These are phyloP conservation scores for Dasypolia templi DNA, from an alignment of 2,888 invertebrate species.

Conservation along the genomic window DNA sequence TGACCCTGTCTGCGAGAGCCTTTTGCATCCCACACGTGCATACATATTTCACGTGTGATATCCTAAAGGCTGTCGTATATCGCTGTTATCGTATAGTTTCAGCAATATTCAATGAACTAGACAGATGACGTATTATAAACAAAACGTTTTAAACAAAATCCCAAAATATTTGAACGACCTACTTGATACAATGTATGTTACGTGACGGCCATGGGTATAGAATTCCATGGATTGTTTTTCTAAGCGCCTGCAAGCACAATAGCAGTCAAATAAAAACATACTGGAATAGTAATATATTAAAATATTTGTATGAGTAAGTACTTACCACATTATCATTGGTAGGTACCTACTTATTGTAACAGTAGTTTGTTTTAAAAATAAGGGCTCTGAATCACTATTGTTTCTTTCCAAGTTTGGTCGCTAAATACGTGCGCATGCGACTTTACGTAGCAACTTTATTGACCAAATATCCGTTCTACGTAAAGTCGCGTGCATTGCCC, in stretches of 20 bases:
- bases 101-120: not conserved
- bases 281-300: not conserved
- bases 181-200: constrained; percentile 25
- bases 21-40: not conserved
- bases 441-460: too few relatives aligned
- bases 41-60: too few relatives aligned
- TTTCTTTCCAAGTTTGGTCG: not conserved
- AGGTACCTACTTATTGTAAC: too few relatives aligned
- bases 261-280: constrained; percentile 25
- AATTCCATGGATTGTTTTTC: constrained; percentile 41
- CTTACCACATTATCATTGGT: too few relatives aligned
- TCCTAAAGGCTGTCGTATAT: too few relatives aligned
- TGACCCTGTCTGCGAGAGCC: too few relatives aligned
- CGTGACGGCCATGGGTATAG: constrained; percentile 7
- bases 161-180: constrained; percentile 8
- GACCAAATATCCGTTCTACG: too few relatives aligned
- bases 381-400: constrained; percentile 1
- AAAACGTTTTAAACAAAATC: not conserved
- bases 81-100: not conserved
- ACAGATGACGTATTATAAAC: not conserved
- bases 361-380: constrained; percentile 19
- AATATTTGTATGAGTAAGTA: not conserved
- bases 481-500: too few relatives aligned
- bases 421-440: too few relatives aligned
- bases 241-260: constrained; percentile 31